Conservation (phyloP, 2,888 invertebrate species). For the Dendrolimus pini region DNA sequence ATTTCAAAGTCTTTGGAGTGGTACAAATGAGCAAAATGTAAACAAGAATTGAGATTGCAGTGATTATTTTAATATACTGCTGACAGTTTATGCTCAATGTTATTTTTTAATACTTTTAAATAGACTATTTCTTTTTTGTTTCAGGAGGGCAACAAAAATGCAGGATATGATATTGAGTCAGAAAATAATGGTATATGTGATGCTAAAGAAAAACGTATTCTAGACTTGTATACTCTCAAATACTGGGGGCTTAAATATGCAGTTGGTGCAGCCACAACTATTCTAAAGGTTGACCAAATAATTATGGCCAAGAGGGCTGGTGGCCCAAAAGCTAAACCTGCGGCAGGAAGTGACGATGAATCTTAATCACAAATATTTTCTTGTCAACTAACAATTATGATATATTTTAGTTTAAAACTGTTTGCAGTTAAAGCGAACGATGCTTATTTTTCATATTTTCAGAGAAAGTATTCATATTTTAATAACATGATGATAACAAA, state of each 20-base stretch:
- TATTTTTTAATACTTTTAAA: too few relatives aligned
- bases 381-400: too few relatives aligned
- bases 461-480: too few relatives aligned
- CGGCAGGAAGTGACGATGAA: conserved; percentile 84
- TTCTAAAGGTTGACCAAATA: conserved; percentile 96
- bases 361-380: conserved; percentile 50
- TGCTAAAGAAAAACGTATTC: conserved; percentile 84
- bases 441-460: too few relatives aligned
- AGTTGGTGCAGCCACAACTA: conserved; percentile 93
- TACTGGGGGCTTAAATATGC: conserved; percentile 98
- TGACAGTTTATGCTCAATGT: too few relatives aligned
- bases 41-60: too few relatives aligned
- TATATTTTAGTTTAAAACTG: too few relatives aligned
- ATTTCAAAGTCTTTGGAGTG: too few relatives aligned
- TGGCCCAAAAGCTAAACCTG: conserved; percentile 90
- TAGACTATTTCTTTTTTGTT: conserved; percentile 15
- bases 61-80: too few relatives aligned
- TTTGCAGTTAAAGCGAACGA: too few relatives aligned
- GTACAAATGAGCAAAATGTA: too few relatives aligned
- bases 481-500: too few relatives aligned
- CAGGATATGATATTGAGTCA: conserved; percentile 93
- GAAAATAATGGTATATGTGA: conserved; percentile 84
- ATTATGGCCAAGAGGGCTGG: conserved; percentile 99
- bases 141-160: conserved; percentile 85
- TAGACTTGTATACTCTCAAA: conserved; percentile 91